Conservation (phyloP, 2,113 vertebrate genomes). For the Antidorcas marsupialis region DNA sequence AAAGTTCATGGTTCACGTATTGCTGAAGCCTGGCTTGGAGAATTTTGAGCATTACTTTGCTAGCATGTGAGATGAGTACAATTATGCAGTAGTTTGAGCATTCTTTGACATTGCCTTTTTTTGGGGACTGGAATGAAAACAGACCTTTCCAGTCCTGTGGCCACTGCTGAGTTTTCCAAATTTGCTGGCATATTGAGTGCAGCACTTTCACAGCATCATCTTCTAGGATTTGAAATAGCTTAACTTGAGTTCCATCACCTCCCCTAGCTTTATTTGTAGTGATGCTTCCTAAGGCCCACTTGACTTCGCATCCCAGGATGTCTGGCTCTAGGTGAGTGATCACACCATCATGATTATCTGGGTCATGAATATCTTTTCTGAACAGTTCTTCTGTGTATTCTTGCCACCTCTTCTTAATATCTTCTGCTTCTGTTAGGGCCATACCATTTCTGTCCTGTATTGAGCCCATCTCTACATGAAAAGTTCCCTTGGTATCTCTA, state of each 20-base stretch:
- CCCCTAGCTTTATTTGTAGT: neutral
- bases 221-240: neutral
- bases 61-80: neutral
- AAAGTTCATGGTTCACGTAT: accelerated
- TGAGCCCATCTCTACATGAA: neutral
- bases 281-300: neutral
- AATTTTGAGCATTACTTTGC: neutral
- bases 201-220: neutral
- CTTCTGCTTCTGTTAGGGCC: neutral
- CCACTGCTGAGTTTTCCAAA: neutral
- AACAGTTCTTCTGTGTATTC: neutral
- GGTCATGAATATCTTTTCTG: neutral
- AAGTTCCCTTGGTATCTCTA: neutral
- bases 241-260: neutral
- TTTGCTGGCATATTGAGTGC: neutral
- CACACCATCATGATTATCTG: neutral
- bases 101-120: neutral
- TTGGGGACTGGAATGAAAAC: neutral
- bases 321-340: neutral
- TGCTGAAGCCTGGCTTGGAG: neutral
- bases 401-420: neutral
- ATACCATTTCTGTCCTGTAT: neutral
- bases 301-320: neutral
- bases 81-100: neutral
- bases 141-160: neutral